Evolutionary conservation across 2,113 vertebrate species (phyloP).

Genomic region (Macquaria australasica): DNA sequence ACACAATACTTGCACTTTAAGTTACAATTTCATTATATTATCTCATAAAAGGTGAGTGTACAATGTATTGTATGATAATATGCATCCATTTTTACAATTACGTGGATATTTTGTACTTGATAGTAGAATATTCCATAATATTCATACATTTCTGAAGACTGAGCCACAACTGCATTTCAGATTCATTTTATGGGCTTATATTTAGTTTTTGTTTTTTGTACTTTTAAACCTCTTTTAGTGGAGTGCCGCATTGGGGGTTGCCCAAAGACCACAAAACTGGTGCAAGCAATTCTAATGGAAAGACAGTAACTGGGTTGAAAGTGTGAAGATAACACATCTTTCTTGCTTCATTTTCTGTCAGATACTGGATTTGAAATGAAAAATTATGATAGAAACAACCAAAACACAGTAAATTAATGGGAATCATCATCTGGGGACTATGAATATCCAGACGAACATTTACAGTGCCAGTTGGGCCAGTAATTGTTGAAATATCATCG

Average conservation of each 20-base stretch:
- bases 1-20: background rate
- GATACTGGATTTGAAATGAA: background rate
- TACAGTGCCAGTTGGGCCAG: too few relatives aligned
- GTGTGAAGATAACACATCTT: too few relatives aligned
- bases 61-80: background rate
- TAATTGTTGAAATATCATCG: background rate
- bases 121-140: background rate
- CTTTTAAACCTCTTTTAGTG: too few relatives aligned
- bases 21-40: background rate
- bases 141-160: too few relatives aligned
- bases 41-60: background rate
- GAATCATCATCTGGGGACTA: background rate
- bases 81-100: background rate
- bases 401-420: background rate
- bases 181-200: too few relatives aligned
- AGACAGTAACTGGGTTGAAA: too few relatives aligned
- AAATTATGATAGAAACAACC: background rate
- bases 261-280: too few relatives aligned
- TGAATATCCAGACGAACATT: too few relatives aligned
- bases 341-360: background rate
- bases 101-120: background rate
- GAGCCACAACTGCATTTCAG: too few relatives aligned
- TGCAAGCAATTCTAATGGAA: too few relatives aligned
- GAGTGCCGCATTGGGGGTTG: too few relatives aligned
- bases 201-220: too few relatives aligned